Conservation (phyloP, 2,888 invertebrate species). For the Nephrotoma guestfalica region DNA sequence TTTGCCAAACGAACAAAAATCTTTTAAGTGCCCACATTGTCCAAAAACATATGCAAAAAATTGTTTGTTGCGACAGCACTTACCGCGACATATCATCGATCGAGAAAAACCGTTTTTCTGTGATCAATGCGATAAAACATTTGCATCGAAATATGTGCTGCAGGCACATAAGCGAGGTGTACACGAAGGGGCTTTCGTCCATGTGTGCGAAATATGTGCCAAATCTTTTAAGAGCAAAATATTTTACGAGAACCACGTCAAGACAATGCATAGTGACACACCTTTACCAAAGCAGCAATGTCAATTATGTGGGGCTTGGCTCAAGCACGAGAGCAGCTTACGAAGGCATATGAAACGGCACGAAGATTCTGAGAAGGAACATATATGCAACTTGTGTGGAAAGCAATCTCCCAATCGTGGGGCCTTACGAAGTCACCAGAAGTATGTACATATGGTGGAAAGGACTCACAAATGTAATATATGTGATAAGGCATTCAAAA, state of each 20-base stretch:
- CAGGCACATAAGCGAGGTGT: constrained; percentile 22
- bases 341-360: constrained; percentile 28
- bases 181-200: background rate
- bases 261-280: constrained; percentile 22
- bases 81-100: constrained; percentile 13
- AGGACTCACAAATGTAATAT: constrained; percentile 25
- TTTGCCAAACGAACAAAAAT: constrained; percentile 11
- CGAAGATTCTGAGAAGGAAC: constrained; percentile 20
- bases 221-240: constrained; percentile 27
- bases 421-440: constrained; percentile 27
- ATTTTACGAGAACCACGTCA: constrained; percentile 25
- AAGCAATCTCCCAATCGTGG: constrained; percentile 16
- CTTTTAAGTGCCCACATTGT: constrained; percentile 16
- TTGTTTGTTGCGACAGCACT: constrained; percentile 16
- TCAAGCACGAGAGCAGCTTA: constrained; percentile 27
- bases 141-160: constrained; percentile 22
- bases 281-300: constrained; percentile 26
- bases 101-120: constrained; percentile 19
- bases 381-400: constrained; percentile 25
- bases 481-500: constrained; percentile 28
- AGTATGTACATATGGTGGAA: constrained; percentile 26
- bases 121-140: constrained; percentile 25
- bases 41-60: constrained; percentile 16
- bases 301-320: constrained; percentile 26
- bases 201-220: constrained; percentile 23